Evolutionary conservation across 2,888 invertebrate species (phyloP).

Genomic region (Limnephilus rhombicus): DNA sequence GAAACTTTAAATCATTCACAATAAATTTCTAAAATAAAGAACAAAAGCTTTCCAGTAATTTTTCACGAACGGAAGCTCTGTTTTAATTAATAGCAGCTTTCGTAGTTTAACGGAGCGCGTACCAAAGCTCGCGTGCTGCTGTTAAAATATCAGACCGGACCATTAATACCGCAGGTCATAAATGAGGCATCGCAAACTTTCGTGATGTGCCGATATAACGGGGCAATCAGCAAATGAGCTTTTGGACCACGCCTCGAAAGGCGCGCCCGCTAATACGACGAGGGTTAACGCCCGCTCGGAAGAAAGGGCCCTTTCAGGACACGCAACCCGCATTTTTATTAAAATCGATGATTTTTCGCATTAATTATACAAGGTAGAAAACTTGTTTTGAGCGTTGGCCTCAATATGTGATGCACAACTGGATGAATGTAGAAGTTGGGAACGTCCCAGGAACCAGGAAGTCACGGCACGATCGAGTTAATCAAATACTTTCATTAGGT

Average conservation of each 20-base stretch:
- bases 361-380: neutral
- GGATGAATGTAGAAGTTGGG: neutral
- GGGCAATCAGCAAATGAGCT: conserved; percentile 44
- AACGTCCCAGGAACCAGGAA: neutral
- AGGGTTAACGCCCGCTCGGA: conserved; percentile 4
- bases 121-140: neutral
- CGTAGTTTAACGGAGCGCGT: neutral
- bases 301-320: conserved; percentile 30
- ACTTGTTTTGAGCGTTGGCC: neutral
- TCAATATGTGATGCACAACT: neutral
- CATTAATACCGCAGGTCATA: neutral
- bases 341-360: neutral
- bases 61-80: neutral
- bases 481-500: neutral
- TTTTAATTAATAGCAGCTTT: neutral
- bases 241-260: conserved; percentile 31
- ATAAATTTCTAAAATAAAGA: neutral
- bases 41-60: neutral
- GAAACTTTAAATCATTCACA: neutral
- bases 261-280: conserved; percentile 10
- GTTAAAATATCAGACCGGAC: neutral
- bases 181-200: conserved; percentile 3
- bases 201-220: conserved; percentile 42
- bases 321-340: conserved; percentile 29
- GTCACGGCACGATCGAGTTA: neutral